phyloP scores from a whole-genome alignment of 2,797 vertebrate species.

The Pseudomugil gertrudae region DNA sequence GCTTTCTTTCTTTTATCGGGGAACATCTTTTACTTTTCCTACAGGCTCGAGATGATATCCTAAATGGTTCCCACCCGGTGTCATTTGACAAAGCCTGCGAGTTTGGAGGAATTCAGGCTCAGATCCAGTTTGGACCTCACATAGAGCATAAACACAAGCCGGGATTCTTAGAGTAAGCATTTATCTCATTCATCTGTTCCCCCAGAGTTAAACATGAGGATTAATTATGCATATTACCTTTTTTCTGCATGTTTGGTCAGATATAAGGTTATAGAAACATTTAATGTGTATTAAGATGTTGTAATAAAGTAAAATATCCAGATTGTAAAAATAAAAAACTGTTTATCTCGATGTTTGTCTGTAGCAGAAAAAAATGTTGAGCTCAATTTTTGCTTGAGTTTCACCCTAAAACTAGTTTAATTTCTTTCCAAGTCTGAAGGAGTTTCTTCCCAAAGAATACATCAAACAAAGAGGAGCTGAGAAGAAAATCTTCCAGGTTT shows the following conservation, averaged over 20 bases:
- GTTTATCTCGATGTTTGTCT: background rate
- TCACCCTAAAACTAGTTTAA: slow-evolving; percentile 3
- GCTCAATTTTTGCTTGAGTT: background rate
- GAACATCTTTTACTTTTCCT: slow-evolving; percentile 25
- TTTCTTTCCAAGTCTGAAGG: slow-evolving; percentile 87
- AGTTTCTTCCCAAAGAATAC: slow-evolving; percentile 99
- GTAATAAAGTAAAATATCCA: background rate
- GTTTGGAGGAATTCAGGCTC: slow-evolving; percentile 97
- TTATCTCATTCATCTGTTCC: background rate
- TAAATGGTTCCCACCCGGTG: slow-evolving; percentile 97
- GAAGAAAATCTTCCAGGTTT: slow-evolving; percentile 97
- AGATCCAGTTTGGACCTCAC: slow-evolving; percentile 98
- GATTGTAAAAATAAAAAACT: background rate
- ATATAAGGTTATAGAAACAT: background rate
- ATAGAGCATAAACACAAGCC: slow-evolving; percentile 98
- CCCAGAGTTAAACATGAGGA: background rate
- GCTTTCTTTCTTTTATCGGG: background rate
- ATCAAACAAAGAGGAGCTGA: slow-evolving; percentile 97
- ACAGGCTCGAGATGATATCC: slow-evolving; percentile 96
- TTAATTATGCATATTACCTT: background rate
- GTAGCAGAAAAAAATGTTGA: background rate
- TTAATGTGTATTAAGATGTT: background rate
- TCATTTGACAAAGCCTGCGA: slow-evolving; percentile 98
- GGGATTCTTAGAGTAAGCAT: slow-evolving; percentile 95
- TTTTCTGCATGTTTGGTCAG: background rate